A percentile compares a stretch with the other conserved stretches of the same genome.
These are phyloP conservation scores for Poeciliopsis gracilis DNA, from an alignment of 2,797 vertebrate species.

Conservation along the genomic window DNA sequence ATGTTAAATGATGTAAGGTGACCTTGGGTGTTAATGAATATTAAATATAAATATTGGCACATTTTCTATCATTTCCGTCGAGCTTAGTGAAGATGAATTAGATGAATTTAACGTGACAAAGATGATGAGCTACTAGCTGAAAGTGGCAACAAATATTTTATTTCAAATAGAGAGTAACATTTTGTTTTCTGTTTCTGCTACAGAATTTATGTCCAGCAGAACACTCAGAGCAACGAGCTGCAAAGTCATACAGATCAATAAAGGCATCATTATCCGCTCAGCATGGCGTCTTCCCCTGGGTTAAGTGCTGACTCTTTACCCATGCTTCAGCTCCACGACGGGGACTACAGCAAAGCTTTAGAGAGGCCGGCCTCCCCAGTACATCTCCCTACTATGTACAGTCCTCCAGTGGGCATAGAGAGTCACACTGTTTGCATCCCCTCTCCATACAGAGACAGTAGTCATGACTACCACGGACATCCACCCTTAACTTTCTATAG, in stretches of 20 bases:
- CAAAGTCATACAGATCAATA: not conserved
- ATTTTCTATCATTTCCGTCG: not conserved
- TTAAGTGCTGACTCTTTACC: conserved; percentile 77
- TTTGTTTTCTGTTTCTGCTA: conserved; percentile 3
- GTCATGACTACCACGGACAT: conserved; percentile 79
- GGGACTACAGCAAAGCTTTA: conserved; percentile 75
- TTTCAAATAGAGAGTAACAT: not conserved
- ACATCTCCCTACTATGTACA: conserved; percentile 67
- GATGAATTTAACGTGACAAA: not conserved
- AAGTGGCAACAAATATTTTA: not conserved
- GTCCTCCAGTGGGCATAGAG: conserved; percentile 78
- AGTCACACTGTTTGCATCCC: conserved; percentile 86
- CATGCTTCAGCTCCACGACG: conserved; percentile 83
- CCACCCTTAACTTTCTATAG: conserved; percentile 85
- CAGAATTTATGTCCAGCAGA: conserved; percentile 34
- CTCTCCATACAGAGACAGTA: conserved; percentile 86
- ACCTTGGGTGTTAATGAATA: too few species aligned
- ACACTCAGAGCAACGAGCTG: conserved; percentile 52
- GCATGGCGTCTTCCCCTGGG: conserved; percentile 84
- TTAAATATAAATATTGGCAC: too few species aligned
- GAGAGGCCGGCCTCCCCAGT: conserved; percentile 77
- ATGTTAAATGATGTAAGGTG: too few species aligned
- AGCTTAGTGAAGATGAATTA: not conserved
- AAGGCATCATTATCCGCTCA: conserved; percentile 16
- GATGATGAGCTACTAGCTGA: not conserved